These are phyloP conservation scores for Crotalus helleri DNA, from an alignment of 2,113 vertebrate species.

Conservation along the genomic window DNA sequence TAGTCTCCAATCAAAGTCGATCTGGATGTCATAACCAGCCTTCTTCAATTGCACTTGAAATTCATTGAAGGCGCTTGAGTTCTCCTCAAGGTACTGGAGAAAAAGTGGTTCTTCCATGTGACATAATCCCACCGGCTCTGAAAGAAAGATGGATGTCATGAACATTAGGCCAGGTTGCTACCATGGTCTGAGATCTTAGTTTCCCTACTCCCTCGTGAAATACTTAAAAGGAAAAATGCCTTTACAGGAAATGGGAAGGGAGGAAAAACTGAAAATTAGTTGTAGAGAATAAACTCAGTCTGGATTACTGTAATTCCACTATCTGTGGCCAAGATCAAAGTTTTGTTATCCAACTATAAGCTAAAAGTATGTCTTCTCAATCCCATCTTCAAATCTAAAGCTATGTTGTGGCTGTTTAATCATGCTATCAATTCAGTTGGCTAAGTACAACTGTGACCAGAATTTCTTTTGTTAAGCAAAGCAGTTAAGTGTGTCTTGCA, in stretches of 20 bases:
- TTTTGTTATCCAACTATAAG: background rate
- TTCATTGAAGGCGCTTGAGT: background rate
- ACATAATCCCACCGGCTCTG: conserved; percentile 1
- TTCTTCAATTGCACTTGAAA: background rate
- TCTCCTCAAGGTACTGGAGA: conserved; percentile 4
- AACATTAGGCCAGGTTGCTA: background rate
- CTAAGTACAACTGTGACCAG: background rate
- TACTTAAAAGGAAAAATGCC: background rate
- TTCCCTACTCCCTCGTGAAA: background rate
- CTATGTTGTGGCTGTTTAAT: background rate
- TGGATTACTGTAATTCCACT: background rate
- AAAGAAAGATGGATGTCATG: background rate
- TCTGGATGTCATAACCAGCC: background rate
- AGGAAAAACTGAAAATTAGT: background rate
- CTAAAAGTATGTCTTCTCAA: background rate
- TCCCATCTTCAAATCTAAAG: background rate
- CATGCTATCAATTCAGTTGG: background rate
- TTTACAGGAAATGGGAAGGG: background rate
- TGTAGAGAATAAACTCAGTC: background rate
- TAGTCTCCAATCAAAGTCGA: background rate
- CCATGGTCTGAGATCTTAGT: background rate
- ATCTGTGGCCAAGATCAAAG: background rate
- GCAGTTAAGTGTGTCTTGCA: background rate
- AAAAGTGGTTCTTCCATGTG: background rate
- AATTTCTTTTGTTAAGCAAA: background rate